phyloP scores from a whole-genome alignment of 2,797 vertebrate genomes.

The Melanotaenia pygmaea region DNA sequence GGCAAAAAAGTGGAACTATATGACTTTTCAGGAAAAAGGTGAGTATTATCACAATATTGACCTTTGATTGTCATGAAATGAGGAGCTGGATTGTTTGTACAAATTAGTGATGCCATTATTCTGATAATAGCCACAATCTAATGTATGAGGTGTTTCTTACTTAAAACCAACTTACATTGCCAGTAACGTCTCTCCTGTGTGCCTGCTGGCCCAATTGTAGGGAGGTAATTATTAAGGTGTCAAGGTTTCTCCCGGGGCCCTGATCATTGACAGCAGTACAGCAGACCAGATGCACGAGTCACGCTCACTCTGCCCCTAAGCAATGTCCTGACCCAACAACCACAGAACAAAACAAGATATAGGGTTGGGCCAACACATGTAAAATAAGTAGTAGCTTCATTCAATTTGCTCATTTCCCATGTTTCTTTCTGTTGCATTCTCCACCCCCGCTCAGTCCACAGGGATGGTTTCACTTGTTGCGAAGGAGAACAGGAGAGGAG shows the following conservation, averaged over 20 bases:
- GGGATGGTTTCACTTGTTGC: conserved; percentile 63
- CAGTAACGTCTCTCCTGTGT: conserved; percentile 47
- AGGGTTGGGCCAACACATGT: conserved; percentile 64
- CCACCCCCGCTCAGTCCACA: conserved; percentile 51
- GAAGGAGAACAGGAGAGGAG: conserved; percentile 8
- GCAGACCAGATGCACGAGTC: conserved; percentile 61
- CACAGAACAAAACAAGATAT: conserved; percentile 74
- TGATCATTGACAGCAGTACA: conserved; percentile 45
- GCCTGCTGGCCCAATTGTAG: conserved; percentile 44
- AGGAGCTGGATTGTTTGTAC: conserved; percentile 46
- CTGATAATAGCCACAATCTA: conserved; percentile 7
- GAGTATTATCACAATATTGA: conserved; percentile 51
- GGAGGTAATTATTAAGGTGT: conserved; percentile 47
- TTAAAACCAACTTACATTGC: conserved; percentile 5
- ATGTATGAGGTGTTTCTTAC: not conserved
- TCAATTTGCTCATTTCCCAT: conserved; percentile 68
- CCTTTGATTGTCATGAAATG: conserved; percentile 43
- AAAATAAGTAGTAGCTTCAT: conserved; percentile 70
- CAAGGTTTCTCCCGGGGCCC: conserved; percentile 39
- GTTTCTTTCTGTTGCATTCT: conserved; percentile 67
- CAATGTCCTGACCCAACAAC: conserved; percentile 56
- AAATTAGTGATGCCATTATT: conserved; percentile 45
- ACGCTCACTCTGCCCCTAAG: conserved; percentile 51
- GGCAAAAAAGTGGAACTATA: conserved; percentile 27
- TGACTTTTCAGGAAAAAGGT: conserved; percentile 51